A percentile compares a stretch with the other conserved stretches of the same genome.
These are phyloP conservation scores for Drosophila affinis DNA, from an alignment of 2,888 invertebrate genomes.

Conservation along the genomic window DNA sequence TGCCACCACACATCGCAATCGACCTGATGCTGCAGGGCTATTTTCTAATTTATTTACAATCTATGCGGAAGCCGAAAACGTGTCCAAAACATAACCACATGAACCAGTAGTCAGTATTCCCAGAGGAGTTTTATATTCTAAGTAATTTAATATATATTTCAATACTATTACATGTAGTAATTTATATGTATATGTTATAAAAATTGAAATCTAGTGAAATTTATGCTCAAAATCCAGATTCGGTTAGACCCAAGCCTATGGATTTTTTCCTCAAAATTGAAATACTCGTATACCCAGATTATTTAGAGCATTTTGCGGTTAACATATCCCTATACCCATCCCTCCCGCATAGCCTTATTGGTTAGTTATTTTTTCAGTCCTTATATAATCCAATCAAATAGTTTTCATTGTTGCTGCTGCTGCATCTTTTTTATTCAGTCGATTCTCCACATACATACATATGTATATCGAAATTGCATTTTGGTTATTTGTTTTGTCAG, in stretches of 20 bases:
- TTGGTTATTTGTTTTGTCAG: conserved; percentile 55
- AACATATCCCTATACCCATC: background rate
- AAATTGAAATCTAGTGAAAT: too few relatives aligned
- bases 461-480: conserved; percentile 58
- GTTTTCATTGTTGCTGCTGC: conserved; percentile 33
- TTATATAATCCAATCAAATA: conserved; percentile 63
- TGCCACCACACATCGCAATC: background rate
- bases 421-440: conserved; percentile 1
- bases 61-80: background rate
- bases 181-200: too few relatives aligned
- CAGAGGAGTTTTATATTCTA: too few relatives aligned
- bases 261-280: background rate
- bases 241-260: too few relatives aligned
- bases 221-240: too few relatives aligned
- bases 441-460: conserved; percentile 3
- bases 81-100: background rate
- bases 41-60: conserved; percentile 28
- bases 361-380: conserved; percentile 18
- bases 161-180: too few relatives aligned
- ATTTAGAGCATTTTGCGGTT: background rate
- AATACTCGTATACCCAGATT: background rate
- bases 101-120: too few relatives aligned
- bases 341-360: too few relatives aligned
- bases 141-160: too few relatives aligned
- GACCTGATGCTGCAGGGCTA: conserved; percentile 19